A percentile compares a stretch with the other conserved stretches of the same genome.
phyloP scores from a whole-genome alignment of 2,797 vertebrate species.

The Salarias fasciatus region DNA sequence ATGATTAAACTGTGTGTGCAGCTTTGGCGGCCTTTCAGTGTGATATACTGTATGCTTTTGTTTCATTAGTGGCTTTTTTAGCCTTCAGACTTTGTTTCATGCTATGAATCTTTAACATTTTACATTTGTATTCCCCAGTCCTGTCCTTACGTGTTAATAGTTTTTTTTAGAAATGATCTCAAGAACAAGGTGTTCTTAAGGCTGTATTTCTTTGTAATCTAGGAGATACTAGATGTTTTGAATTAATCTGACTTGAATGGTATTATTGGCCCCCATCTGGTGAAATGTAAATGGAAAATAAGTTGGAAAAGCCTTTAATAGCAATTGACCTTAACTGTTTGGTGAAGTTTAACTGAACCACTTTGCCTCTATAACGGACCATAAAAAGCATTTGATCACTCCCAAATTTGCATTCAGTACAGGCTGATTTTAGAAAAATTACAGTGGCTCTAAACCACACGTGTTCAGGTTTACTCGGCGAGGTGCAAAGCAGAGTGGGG shows the following conservation, averaged over 20 bases:
- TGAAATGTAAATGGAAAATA: conserved; percentile 5
- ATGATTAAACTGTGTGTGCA: background rate
- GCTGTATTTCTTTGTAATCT: no score
- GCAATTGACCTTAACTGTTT: conserved; percentile 13
- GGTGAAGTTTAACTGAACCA: conserved; percentile 10
- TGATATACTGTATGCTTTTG: no score
- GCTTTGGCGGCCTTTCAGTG: no score
- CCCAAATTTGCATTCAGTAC: conserved; percentile 7
- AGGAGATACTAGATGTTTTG: no score
- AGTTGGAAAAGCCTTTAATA: conserved; percentile 3
- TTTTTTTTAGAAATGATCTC: no score
- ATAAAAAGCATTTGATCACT: conserved; percentile 11
- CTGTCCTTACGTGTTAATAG: no score
- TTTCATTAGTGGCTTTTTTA: no score
- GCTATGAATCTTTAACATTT: no score
- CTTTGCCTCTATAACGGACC: conserved; percentile 3
- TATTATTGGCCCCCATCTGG: background rate
- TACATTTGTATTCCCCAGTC: no score
- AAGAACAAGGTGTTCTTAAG: no score
- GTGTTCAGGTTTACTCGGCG: conserved; percentile 27
- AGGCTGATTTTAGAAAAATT: conserved; percentile 28
- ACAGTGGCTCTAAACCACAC: conserved; percentile 9
- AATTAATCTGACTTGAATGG: background rate
- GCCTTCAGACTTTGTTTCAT: no score
- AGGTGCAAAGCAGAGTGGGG: conserved; percentile 26